These are phyloP conservation scores for Drosophila algonquin DNA, from an alignment of 2,888 invertebrate genomes.

Conservation along the genomic window DNA sequence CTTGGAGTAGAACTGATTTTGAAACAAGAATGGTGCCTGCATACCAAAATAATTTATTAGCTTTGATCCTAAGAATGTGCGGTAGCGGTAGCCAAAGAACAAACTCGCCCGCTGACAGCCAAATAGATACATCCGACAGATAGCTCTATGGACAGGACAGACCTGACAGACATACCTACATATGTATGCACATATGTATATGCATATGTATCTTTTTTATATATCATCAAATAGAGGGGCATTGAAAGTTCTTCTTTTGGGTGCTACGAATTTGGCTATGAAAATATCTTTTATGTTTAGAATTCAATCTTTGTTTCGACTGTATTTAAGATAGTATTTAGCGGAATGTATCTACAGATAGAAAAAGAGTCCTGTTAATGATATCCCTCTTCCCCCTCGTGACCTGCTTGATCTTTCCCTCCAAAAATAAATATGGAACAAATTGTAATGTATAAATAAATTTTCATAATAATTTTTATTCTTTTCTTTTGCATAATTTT, in stretches of 20 bases:
- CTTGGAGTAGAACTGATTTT: slow-evolving; percentile 35
- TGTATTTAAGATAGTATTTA: no score
- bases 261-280: no score
- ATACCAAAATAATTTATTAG: slow-evolving; percentile 39
- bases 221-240: no score
- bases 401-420: no score
- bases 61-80: slow-evolving; percentile 43
- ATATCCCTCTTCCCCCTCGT: no score
- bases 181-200: background rate
- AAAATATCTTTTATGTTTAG: background rate
- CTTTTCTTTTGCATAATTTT: slow-evolving; percentile 46
- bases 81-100: slow-evolving; percentile 35
- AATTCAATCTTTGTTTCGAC: no score
- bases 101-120: slow-evolving; percentile 27
- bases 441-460: slow-evolving; percentile 1
- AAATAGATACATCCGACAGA: slow-evolving; percentile 39
- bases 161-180: background rate
- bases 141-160: slow-evolving; percentile 6
- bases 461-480: slow-evolving; percentile 52
- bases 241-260: background rate
- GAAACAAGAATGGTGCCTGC: slow-evolving; percentile 23
- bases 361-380: no score
- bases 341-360: no score
- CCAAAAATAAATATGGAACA: background rate
- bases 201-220: background rate